A percentile compares a stretch with the other conserved stretches of the same genome.
phyloP scores from a whole-genome alignment of 2,113 vertebrate genomes.

The Thryonomys swinderianus region DNA sequence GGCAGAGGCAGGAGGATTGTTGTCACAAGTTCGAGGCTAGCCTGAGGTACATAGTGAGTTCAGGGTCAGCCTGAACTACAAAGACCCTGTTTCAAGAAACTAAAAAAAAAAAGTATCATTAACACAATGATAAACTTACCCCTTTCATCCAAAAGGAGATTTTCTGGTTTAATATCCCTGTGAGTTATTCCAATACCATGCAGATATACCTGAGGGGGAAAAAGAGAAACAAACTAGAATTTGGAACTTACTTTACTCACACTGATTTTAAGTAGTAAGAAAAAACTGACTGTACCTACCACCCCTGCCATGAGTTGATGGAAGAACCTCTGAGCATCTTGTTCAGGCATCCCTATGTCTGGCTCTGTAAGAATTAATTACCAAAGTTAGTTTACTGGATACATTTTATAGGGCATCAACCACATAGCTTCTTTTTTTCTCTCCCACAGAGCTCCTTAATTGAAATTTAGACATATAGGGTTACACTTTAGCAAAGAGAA shows the following conservation, averaged over 20 bases:
- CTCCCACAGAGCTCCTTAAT: neutral
- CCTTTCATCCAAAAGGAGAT: conserved; percentile 95
- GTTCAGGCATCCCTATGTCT: conserved; percentile 96
- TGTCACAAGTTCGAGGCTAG: too few species aligned
- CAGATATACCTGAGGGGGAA: conserved; percentile 91
- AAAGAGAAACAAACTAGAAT: neutral
- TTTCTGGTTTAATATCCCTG: conserved; percentile 98
- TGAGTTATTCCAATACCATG: conserved; percentile 96
- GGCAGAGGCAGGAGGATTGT: too few species aligned
- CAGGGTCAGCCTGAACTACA: too few species aligned
- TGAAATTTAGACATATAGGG: conserved; percentile 7
- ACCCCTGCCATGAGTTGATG: conserved; percentile 96
- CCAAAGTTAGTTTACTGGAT: neutral
- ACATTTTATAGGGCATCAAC: conserved; percentile 14
- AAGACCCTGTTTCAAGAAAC: too few species aligned
- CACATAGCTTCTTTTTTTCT: neutral
- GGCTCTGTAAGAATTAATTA: conserved; percentile 89
- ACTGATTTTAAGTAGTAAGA: conserved; percentile 47
- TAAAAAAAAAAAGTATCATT: conserved; percentile 23
- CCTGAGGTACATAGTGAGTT: too few species aligned
- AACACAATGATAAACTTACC: conserved; percentile 84
- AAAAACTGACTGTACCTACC: conserved; percentile 87
- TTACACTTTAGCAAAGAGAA: conserved; percentile 5
- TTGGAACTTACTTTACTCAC: neutral
- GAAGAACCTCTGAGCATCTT: conserved; percentile 95